phyloP scores from a whole-genome alignment of 2,113 vertebrate genomes.

The Sigmodon hispidus region DNA sequence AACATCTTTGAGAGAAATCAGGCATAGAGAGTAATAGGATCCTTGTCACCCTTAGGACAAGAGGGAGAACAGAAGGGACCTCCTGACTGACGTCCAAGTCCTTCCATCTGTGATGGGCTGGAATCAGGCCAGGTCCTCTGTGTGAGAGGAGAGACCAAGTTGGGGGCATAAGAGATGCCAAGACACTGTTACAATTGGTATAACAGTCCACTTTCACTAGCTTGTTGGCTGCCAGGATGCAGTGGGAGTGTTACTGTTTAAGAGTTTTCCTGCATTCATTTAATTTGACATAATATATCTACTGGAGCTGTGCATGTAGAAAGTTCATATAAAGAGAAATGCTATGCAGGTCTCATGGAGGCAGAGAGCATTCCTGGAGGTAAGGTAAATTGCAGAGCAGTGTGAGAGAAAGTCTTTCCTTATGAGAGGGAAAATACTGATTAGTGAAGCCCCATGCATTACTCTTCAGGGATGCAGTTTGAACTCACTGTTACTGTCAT shows the following conservation, averaged over 20 bases:
- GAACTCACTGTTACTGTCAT: neutral
- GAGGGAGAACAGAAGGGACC: neutral
- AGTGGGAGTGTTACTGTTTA: neutral
- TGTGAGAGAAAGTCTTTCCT: neutral
- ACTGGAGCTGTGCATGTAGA: neutral
- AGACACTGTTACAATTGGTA: neutral
- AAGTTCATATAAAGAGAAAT: neutral
- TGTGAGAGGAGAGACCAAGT: neutral
- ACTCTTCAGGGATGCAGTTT: neutral
- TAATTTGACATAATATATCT: neutral
- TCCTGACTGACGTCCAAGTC: neutral
- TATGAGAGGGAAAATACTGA: neutral
- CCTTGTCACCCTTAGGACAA: neutral
- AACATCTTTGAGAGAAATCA: neutral
- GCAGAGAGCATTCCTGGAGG: neutral
- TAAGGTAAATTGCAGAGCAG: neutral
- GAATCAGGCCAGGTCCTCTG: neutral
- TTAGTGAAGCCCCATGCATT: neutral
- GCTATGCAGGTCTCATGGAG: neutral
- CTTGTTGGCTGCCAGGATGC: too few relatives aligned
- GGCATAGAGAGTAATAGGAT: neutral
- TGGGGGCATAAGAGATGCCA: neutral
- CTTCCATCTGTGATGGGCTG: neutral
- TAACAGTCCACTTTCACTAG: neutral
- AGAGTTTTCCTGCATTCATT: neutral